Evolutionary conservation across 2,797 vertebrate species (phyloP).

Genomic region (Otolemur crassicaudatus): DNA sequence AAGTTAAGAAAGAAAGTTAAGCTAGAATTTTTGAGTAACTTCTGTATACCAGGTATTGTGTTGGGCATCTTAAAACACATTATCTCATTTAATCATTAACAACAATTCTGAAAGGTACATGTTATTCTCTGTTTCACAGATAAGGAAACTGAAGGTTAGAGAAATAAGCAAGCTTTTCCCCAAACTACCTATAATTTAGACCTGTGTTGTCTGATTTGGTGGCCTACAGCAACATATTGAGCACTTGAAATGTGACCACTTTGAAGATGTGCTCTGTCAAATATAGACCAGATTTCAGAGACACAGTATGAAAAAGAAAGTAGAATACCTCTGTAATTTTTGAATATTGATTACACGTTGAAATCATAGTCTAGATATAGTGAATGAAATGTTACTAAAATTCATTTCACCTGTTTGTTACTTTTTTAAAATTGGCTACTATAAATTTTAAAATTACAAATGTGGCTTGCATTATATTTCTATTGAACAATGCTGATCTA

Average conservation of each 20-base stretch:
- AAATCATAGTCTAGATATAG: neutral
- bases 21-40: neutral
- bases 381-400: neutral
- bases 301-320: neutral
- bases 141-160: neutral
- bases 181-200: neutral
- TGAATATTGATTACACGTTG: neutral
- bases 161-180: neutral
- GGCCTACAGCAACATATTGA: neutral
- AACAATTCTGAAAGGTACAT: neutral
- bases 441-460: constrained; percentile 6
- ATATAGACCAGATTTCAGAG: neutral
- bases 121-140: neutral
- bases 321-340: neutral
- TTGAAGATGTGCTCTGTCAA: neutral
- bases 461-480: neutral
- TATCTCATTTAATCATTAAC: neutral
- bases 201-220: neutral
- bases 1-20: neutral
- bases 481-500: neutral
- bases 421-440: neutral
- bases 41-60: neutral
- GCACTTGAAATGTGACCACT: neutral
- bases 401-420: neutral
- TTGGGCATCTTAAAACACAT: neutral